Conservation (phyloP, 2,113 vertebrate genomes). For the Ptilorrhoa leucosticta region DNA sequence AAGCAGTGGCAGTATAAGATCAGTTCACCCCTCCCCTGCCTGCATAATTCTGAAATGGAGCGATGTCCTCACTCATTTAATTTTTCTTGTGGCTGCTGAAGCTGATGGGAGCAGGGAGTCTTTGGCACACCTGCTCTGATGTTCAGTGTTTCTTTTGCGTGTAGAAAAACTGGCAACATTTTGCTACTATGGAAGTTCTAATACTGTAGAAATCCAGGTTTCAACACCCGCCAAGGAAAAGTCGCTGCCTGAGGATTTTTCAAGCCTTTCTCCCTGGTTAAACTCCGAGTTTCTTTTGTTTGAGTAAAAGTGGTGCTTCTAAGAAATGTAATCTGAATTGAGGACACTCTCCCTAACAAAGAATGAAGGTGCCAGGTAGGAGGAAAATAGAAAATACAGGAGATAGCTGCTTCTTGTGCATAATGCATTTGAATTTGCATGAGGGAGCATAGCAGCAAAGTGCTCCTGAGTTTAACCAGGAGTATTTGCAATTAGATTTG, state of each 20-base stretch:
- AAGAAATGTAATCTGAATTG: neutral
- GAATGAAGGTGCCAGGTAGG: neutral
- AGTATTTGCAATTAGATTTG: neutral
- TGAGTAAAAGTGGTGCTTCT: neutral
- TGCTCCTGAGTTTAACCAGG: neutral
- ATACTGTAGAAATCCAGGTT: neutral
- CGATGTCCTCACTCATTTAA: accelerated
- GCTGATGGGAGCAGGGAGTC: neutral
- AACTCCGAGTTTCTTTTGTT: neutral
- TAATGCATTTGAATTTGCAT: neutral
- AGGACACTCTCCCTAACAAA: neutral
- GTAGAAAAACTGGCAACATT: neutral
- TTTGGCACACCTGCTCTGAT: neutral
- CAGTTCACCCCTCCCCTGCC: neutral
- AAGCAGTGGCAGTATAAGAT: neutral
- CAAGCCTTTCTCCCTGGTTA: neutral
- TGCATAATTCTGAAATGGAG: accelerated
- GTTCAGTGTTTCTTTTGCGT: neutral
- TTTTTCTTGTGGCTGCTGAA: neutral
- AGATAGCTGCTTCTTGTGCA: neutral
- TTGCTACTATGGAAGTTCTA: neutral
- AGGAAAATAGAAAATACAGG: neutral
- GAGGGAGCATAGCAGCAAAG: neutral
- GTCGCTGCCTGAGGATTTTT: neutral
- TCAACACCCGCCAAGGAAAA: neutral